A percentile compares a stretch with the other conserved stretches of the same genome.
Conservation (phyloP, 2,888 invertebrate species). For the Drosophila kokeensis region DNA sequence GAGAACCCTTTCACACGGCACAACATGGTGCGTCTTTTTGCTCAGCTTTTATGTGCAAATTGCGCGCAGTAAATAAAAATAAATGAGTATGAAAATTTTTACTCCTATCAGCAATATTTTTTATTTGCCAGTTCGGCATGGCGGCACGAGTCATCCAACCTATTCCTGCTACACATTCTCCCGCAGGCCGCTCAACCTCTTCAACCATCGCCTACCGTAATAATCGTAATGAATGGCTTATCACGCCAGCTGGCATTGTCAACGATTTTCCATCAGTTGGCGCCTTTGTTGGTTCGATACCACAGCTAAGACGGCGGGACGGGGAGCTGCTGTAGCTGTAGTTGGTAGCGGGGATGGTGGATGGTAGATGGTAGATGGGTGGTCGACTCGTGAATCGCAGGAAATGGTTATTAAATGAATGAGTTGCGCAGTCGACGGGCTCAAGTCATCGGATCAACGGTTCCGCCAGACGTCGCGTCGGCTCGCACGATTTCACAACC, state of each 20-base stretch:
- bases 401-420: constrained; percentile 78
- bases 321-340: background rate
- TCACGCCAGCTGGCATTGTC: constrained; percentile 81
- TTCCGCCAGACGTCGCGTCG: constrained; percentile 40
- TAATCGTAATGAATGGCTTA: constrained; percentile 82
- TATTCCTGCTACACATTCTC: constrained; percentile 29
- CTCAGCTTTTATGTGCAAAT: constrained; percentile 75
- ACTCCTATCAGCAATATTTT: constrained; percentile 78
- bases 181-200: constrained; percentile 13
- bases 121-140: constrained; percentile 65
- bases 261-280: constrained; percentile 69
- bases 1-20: constrained; percentile 63
- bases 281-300: constrained; percentile 78
- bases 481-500: constrained; percentile 64
- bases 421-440: constrained; percentile 65
- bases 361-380: no score
- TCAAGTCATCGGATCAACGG: constrained; percentile 36
- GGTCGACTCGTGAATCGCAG: constrained; percentile 39
- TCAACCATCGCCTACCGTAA: constrained; percentile 47
- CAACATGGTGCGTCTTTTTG: constrained; percentile 48
- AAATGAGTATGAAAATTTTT: constrained; percentile 81
- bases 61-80: constrained; percentile 80
- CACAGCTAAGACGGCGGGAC: constrained; percentile 4
- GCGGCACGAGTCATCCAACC: constrained; percentile 36
- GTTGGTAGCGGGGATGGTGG: background rate